Evolutionary conservation across 2,113 vertebrate species (phyloP).

Genomic region (Podiceps cristatus): DNA sequence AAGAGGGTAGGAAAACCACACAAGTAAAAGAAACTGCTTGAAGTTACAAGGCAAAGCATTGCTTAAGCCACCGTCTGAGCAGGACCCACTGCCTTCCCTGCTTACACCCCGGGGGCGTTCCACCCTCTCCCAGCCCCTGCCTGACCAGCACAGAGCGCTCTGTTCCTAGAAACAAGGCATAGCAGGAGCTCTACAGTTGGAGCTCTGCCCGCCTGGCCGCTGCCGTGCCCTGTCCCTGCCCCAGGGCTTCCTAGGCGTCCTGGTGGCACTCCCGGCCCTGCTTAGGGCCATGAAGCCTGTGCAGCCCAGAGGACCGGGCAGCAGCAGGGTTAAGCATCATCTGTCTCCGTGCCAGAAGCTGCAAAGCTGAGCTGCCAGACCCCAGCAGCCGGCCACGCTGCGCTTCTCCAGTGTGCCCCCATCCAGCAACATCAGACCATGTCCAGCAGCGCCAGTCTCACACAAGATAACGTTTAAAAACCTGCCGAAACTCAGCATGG

Average conservation of each 20-base stretch:
- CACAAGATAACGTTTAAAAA: neutral
- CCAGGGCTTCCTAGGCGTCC: neutral
- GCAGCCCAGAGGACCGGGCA: accelerated
- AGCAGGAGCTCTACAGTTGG: neutral
- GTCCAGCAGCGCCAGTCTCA: neutral
- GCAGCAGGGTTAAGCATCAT: neutral
- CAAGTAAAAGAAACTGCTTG: neutral
- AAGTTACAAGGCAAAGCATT: neutral
- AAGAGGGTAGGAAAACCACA: neutral
- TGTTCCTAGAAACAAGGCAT: neutral
- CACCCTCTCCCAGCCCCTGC: neutral
- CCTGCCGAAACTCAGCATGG: accelerated
- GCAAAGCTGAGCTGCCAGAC: neutral
- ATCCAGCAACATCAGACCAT: accelerated
- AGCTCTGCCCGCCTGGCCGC: neutral
- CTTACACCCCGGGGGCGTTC: accelerated
- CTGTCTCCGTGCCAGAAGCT: accelerated
- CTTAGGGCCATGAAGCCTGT: accelerated
- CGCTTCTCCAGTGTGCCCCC: accelerated
- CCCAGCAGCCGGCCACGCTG: neutral
- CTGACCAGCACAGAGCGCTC: neutral
- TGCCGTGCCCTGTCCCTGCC: neutral
- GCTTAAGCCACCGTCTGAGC: neutral
- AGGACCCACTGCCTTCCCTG: neutral
- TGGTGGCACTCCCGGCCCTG: neutral